phyloP scores from a whole-genome alignment of 2,888 invertebrate genomes.

The Formica aserva region DNA sequence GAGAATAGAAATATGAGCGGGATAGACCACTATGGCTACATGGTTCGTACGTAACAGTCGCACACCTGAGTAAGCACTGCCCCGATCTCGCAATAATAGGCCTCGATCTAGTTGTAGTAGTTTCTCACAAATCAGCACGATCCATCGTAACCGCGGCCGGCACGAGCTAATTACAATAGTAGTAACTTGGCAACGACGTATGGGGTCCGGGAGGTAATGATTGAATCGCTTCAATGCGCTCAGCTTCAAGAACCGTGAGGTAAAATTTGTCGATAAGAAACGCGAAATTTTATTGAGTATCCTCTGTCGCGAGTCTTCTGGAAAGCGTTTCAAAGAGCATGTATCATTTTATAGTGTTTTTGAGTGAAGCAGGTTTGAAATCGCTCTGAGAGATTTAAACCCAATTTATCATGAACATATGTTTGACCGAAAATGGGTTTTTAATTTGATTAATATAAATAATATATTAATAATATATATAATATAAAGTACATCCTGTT shows the following conservation, averaged over 20 bases:
- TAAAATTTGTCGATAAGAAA: neutral
- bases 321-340: neutral
- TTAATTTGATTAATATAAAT: too few relatives aligned
- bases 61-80: slow-evolving; percentile 51
- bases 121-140: slow-evolving; percentile 54
- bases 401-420: too few relatives aligned
- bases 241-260: neutral
- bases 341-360: neutral
- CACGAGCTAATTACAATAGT: slow-evolving; percentile 51
- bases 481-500: too few relatives aligned
- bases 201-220: slow-evolving; percentile 28
- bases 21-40: slow-evolving; percentile 4
- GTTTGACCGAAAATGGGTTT: too few relatives aligned
- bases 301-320: neutral
- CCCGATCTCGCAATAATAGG: slow-evolving; percentile 56
- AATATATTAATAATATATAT: too few relatives aligned
- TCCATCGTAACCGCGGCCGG: slow-evolving; percentile 34
- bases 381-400: too few relatives aligned
- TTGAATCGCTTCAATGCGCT: slow-evolving; percentile 22
- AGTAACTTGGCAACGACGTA: slow-evolving; percentile 47
- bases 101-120: slow-evolving; percentile 43
- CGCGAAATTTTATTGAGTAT: neutral
- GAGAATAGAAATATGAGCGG: slow-evolving; percentile 74
- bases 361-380: too few relatives aligned
- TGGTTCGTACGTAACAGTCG: slow-evolving; percentile 51